A percentile compares a stretch with the other conserved stretches of the same genome.
These are phyloP conservation scores for Cololabis saira DNA, from an alignment of 2,113 vertebrate species.

Conservation along the genomic window DNA sequence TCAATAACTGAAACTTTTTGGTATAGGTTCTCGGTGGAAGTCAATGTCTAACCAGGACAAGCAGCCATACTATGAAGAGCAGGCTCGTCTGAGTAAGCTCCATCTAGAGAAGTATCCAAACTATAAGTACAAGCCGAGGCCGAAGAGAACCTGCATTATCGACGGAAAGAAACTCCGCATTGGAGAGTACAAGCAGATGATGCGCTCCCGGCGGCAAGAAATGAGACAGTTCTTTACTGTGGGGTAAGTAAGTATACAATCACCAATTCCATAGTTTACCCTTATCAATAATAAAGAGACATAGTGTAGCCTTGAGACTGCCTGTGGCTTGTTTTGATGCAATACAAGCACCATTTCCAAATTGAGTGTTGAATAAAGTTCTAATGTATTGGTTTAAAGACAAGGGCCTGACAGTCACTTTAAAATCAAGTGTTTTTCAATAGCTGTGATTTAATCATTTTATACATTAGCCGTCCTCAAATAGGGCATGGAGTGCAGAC, in stretches of 20 bases:
- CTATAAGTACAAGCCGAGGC: constrained; percentile 99
- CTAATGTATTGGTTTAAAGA: constrained; percentile 19
- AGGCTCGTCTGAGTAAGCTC: constrained; percentile 98
- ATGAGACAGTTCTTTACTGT: constrained; percentile 99
- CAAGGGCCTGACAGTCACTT: constrained; percentile 5
- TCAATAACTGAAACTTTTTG: neutral
- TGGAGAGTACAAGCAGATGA: constrained; percentile 98
- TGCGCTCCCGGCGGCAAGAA: constrained; percentile 98
- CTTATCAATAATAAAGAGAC: neutral
- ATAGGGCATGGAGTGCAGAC: constrained; percentile 60
- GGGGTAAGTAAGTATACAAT: constrained; percentile 89
- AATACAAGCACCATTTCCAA: constrained; percentile 25
- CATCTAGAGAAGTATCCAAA: constrained; percentile 99
- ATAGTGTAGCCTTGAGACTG: neutral
- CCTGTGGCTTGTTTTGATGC: neutral
- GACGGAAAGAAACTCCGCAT: constrained; percentile 99
- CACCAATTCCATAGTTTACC: constrained; percentile 15
- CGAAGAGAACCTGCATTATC: constrained; percentile 98
- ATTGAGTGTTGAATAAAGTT: constrained; percentile 10
- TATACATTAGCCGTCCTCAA: constrained; percentile 63
- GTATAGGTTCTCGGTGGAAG: constrained; percentile 96
- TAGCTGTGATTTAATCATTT: constrained; percentile 62
- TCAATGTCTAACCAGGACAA: constrained; percentile 99
- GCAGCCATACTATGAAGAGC: constrained; percentile 98
- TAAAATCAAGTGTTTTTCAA: constrained; percentile 46